phyloP scores from a whole-genome alignment of 2,888 invertebrate species.

The Bembecia ichneumoniformis region DNA sequence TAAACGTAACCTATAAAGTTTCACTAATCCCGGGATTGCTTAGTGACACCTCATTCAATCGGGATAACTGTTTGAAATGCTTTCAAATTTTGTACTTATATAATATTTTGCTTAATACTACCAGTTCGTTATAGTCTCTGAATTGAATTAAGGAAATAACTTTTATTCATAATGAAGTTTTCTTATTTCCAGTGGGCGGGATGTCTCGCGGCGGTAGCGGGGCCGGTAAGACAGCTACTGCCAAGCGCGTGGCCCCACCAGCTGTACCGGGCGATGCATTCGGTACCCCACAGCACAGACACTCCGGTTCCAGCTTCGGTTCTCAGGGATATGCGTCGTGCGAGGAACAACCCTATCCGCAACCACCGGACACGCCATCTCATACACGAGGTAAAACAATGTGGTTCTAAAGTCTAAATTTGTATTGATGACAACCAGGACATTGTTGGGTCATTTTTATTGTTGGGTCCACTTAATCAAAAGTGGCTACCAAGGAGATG shows the following conservation, averaged over 20 bases:
- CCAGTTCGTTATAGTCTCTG: too few relatives aligned
- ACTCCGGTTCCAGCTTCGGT: conserved; percentile 85
- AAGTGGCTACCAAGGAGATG: too few relatives aligned
- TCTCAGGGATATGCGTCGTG: conserved; percentile 83
- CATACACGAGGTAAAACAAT: conserved; percentile 61
- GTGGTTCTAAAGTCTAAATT: too few relatives aligned
- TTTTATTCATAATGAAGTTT: conserved; percentile 13
- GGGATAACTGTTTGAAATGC: neutral
- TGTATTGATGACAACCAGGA: too few relatives aligned
- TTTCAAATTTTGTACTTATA: neutral
- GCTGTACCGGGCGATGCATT: conserved; percentile 85
- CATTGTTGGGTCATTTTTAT: too few relatives aligned
- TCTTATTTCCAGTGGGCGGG: conserved; percentile 82
- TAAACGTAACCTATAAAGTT: neutral
- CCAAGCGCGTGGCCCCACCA: conserved; percentile 92
- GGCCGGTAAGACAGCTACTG: conserved; percentile 85
- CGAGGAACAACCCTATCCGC: conserved; percentile 80
- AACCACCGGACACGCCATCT: conserved; percentile 72
- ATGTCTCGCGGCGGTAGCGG: conserved; percentile 83
- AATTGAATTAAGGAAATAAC: too few relatives aligned
- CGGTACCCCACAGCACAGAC: conserved; percentile 75
- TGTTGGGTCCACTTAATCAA: too few relatives aligned
- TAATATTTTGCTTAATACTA: too few relatives aligned
- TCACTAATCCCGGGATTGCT: neutral
- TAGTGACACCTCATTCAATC: neutral